A percentile compares a stretch with the other conserved stretches of the same genome.
Conservation (phyloP, 2,113 vertebrate genomes). For the Rana temporaria region DNA sequence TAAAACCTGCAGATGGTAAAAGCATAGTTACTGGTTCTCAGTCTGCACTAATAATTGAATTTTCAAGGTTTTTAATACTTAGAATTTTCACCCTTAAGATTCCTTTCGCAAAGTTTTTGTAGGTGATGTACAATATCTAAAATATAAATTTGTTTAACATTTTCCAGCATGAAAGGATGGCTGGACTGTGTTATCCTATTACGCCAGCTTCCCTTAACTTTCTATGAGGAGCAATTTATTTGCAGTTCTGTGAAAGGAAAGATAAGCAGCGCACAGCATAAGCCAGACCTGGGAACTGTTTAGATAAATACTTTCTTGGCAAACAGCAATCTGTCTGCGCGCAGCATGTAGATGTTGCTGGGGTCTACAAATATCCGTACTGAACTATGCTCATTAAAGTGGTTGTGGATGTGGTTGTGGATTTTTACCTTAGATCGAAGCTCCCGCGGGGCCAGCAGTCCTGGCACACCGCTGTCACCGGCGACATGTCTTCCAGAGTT, state of each 20-base stretch:
- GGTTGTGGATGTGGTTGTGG: too few species aligned
- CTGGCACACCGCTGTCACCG: too few species aligned
- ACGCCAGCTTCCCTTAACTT: conserved; percentile 17
- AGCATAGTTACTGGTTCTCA: background rate
- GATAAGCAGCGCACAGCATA: conserved; percentile 27
- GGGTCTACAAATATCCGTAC: background rate
- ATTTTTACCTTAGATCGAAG: too few species aligned
- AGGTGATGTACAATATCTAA: background rate
- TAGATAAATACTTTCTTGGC: conserved; percentile 41
- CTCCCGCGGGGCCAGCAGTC: too few species aligned
- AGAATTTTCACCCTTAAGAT: background rate
- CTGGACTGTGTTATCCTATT: conserved; percentile 16
- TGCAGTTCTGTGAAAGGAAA: conserved; percentile 33
- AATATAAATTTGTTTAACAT: background rate
- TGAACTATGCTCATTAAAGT: background rate
- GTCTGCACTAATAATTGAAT: background rate
- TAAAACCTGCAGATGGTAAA: background rate
- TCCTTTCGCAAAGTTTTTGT: background rate
- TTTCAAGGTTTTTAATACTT: conserved; percentile 1
- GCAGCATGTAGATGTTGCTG: background rate
- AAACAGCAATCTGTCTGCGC: conserved; percentile 7
- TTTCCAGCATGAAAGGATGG: background rate
- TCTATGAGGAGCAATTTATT: conserved; percentile 34
- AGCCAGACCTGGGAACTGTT: conserved; percentile 16
- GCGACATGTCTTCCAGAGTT: too few species aligned